Evolutionary conservation across 2,888 invertebrate genomes (phyloP).

Genomic region (Eilema griseolum): DNA sequence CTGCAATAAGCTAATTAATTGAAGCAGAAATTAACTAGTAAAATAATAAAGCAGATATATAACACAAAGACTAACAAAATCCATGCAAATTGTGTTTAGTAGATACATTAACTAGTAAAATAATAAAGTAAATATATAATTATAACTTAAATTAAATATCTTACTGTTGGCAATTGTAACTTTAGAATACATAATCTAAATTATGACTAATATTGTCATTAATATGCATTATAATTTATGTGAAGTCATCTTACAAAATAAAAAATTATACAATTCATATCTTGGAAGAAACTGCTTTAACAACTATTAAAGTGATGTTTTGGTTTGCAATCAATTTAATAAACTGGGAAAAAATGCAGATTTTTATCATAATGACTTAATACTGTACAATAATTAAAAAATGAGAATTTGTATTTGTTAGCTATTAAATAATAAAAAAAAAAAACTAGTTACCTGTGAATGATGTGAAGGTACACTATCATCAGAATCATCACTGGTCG

Average conservation of each 20-base stretch:
- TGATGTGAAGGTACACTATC: slow-evolving; percentile 91
- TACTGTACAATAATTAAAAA: background rate
- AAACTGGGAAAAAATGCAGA: too few species aligned
- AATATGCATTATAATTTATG: background rate
- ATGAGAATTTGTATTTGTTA: background rate
- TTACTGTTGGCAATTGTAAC: background rate
- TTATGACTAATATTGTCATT: background rate
- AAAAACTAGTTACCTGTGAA: slow-evolving; percentile 72
- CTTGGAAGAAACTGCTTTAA: background rate
- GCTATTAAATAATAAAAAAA: background rate
- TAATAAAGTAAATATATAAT: background rate
- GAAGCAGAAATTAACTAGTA: background rate
- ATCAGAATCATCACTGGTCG: slow-evolving; percentile 95
- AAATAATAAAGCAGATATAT: background rate
- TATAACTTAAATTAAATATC: background rate
- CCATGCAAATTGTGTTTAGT: background rate
- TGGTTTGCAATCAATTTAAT: background rate
- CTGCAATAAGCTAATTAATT: background rate
- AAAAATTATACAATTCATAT: background rate
- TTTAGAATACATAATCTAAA: background rate
- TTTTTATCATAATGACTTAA: too few species aligned
- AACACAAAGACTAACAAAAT: too few species aligned
- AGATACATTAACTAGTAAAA: background rate
- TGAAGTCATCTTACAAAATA: background rate
- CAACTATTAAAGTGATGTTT: background rate